These are phyloP conservation scores for Gallinago nigripennis DNA, from an alignment of 2,797 vertebrate species.

Conservation along the genomic window DNA sequence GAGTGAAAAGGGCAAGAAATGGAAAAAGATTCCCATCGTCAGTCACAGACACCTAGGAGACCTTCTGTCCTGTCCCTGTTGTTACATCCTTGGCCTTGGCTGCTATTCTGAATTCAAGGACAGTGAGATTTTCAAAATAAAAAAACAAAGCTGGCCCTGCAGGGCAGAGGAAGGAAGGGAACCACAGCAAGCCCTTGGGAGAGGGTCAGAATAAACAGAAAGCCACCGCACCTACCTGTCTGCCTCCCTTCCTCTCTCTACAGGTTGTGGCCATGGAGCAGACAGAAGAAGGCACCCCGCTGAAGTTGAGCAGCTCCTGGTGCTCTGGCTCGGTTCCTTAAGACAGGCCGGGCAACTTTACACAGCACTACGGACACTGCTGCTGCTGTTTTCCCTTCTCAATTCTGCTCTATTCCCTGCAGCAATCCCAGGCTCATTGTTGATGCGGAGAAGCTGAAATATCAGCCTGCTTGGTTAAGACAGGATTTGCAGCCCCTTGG, in stretches of 20 bases:
- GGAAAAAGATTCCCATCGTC: not conserved
- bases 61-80: not conserved
- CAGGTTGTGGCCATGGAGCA: not conserved
- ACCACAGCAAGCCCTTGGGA: not conserved
- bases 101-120: constrained; percentile 19
- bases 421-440: not conserved
- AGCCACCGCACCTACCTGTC: not conserved
- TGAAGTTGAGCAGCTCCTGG: not conserved
- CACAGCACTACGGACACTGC: fast-evolving
- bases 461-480: not conserved
- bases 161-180: constrained; percentile 1
- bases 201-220: not conserved
- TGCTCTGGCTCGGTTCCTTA: not conserved
- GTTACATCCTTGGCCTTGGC: not conserved
- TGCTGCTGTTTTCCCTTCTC: not conserved
- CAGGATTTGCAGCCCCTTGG: not conserved
- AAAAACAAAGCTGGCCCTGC: not conserved
- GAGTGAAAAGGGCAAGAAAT: not conserved
- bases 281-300: not conserved
- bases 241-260: not conserved
- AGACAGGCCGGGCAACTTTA: not conserved
- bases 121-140: not conserved
- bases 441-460: not conserved
- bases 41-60: not conserved
- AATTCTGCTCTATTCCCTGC: not conserved